A percentile compares a stretch with the other conserved stretches of the same genome.
Evolutionary conservation across 2,888 invertebrate species (phyloP).

Genomic region (Epinotia ramella): DNA sequence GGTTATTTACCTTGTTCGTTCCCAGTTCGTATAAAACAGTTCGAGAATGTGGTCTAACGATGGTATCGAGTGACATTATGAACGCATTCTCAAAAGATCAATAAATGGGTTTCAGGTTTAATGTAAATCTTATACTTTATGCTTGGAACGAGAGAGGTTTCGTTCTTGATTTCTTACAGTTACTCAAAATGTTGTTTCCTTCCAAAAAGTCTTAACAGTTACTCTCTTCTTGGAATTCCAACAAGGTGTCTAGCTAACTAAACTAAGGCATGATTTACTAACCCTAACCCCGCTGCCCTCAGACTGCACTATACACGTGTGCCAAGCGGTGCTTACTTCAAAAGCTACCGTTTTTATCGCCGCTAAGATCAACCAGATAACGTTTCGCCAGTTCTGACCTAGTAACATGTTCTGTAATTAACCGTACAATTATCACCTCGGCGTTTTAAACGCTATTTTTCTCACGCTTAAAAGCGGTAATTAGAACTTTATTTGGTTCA

Average conservation of each 20-base stretch:
- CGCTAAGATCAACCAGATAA: slow-evolving; percentile 36
- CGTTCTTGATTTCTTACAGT: too few species aligned
- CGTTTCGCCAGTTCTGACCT: slow-evolving; percentile 30
- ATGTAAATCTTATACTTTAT: too few species aligned
- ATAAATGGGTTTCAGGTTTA: too few species aligned
- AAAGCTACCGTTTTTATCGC: slow-evolving; percentile 43
- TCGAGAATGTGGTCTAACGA: too few species aligned
- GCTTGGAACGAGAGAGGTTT: too few species aligned
- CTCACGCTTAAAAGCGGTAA: slow-evolving; percentile 41
- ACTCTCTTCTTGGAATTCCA: background rate
- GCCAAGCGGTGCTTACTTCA: slow-evolving; percentile 15
- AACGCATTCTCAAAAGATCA: too few species aligned
- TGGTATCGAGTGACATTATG: too few species aligned
- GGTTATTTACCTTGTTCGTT: too few species aligned
- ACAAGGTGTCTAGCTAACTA: slow-evolving; percentile 4
- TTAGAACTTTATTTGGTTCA: slow-evolving; percentile 38
- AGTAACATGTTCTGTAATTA: slow-evolving; percentile 37
- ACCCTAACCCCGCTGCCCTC: background rate
- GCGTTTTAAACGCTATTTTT: slow-evolving; percentile 29
- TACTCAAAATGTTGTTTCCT: background rate
- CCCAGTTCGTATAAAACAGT: too few species aligned
- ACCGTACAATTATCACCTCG: slow-evolving; percentile 43
- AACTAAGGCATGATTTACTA: slow-evolving; percentile 12
- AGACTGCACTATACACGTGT: slow-evolving; percentile 10
- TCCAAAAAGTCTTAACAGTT: background rate